Evolutionary conservation across 2,113 vertebrate genomes (phyloP).

Genomic region (Urocolius indicus): DNA sequence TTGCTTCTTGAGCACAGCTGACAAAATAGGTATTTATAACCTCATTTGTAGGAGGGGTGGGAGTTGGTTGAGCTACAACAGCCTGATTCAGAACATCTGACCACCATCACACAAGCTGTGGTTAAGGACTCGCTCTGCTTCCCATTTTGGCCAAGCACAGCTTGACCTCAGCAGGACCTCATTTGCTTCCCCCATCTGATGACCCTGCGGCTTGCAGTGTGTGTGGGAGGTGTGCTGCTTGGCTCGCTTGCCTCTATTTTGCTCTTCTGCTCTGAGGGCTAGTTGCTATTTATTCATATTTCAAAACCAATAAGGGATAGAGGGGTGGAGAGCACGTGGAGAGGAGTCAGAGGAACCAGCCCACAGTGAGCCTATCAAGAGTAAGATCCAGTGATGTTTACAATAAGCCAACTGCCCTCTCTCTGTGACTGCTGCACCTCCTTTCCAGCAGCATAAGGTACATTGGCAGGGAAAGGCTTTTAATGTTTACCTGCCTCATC

Average conservation of each 20-base stretch:
- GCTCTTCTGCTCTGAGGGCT: not conserved
- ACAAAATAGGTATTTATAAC: not conserved
- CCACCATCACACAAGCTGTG: not conserved
- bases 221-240: not conserved
- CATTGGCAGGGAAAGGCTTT: not conserved
- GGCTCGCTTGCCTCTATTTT: not conserved
- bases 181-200: not conserved
- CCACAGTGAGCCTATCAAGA: not conserved
- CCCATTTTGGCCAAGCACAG: not conserved
- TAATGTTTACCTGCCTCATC: not conserved
- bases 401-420: not conserved
- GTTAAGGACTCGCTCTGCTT: not conserved
- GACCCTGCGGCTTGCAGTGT: not conserved
- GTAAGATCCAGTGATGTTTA: fast-evolving
- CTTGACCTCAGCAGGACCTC: not conserved
- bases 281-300: not conserved
- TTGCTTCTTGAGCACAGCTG: not conserved
- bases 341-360: not conserved
- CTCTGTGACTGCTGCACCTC: not conserved
- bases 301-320: fast-evolving
- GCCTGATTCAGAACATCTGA: not conserved
- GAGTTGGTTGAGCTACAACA: not conserved
- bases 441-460: not conserved
- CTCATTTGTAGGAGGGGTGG: not conserved
- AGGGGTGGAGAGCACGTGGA: not conserved